Evolutionary conservation across 2,113 vertebrate species (phyloP).

Genomic region (Phycodurus eques): DNA sequence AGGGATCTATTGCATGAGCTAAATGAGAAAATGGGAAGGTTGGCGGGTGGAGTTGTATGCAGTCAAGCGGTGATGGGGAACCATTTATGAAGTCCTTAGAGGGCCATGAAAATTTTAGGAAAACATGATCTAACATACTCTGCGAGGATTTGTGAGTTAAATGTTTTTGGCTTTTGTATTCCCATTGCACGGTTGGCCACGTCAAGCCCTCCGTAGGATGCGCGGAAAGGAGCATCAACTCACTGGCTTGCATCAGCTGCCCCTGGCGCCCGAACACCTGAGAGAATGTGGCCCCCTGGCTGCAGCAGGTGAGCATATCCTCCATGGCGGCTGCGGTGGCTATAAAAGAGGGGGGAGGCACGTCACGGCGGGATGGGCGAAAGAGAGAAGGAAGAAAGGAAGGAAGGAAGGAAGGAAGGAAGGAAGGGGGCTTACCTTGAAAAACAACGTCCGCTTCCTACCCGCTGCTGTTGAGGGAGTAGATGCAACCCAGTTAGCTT

Average conservation of each 20-base stretch:
- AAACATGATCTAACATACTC: neutral
- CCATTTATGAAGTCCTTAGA: neutral
- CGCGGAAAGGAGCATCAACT: slow-evolving; percentile 44
- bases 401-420: neutral
- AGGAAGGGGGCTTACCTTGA: slow-evolving; percentile 35
- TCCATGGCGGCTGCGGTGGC: slow-evolving; percentile 60
- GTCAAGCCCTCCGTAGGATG: neutral
- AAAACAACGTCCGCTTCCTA: slow-evolving; percentile 32
- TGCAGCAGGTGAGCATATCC: slow-evolving; percentile 76
- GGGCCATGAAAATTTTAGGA: neutral
- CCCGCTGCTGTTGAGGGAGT: slow-evolving; percentile 39
- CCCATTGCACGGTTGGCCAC: neutral
- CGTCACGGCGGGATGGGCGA: slow-evolving; percentile 34
- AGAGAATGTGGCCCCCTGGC: slow-evolving; percentile 64
- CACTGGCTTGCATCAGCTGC: slow-evolving; percentile 80
- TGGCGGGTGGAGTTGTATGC: neutral
- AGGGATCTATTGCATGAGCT: neutral
- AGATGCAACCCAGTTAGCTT: slow-evolving; percentile 42
- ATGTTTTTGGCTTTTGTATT: neutral
- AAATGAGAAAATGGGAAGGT: neutral
- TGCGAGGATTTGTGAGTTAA: neutral
- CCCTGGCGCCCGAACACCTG: slow-evolving; percentile 81
- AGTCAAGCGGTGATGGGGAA: neutral
- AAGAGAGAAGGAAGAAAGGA: neutral
- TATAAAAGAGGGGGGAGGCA: slow-evolving; percentile 12